Evolutionary conservation across 2,113 vertebrate genomes (phyloP).

Genomic region (Boleophthalmus pectinirostris): DNA sequence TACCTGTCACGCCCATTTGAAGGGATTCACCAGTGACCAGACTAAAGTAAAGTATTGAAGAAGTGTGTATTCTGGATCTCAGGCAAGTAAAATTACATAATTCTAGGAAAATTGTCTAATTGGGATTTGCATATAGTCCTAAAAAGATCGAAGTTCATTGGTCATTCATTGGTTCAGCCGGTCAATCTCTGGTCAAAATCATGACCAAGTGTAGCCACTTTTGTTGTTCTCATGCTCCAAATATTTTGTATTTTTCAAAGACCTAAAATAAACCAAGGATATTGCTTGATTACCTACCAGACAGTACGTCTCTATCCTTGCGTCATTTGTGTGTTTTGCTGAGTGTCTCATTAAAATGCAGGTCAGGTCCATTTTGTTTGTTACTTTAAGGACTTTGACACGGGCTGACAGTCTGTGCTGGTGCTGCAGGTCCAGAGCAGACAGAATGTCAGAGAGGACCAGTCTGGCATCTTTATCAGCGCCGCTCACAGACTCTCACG

Average conservation of each 20-base stretch:
- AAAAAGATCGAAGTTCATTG: no score
- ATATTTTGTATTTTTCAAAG: neutral
- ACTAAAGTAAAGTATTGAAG: no score
- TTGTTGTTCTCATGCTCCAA: neutral
- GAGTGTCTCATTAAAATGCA: neutral
- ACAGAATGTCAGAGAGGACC: constrained; percentile 31
- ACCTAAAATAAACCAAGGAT: neutral
- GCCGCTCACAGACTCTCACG: constrained; percentile 18
- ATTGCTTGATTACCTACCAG: neutral
- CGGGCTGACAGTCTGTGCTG: neutral
- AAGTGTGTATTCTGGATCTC: no score
- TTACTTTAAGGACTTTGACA: constrained; percentile 13
- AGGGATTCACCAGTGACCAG: no score
- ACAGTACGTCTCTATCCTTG: neutral
- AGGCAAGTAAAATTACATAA: no score
- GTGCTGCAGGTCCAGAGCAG: constrained; percentile 23
- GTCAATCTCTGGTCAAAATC: no score
- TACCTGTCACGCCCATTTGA: no score
- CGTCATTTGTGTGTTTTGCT: neutral
- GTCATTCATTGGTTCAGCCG: no score
- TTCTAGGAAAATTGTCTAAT: no score
- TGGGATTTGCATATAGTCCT: no score
- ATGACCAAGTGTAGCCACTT: neutral
- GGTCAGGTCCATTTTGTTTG: neutral
- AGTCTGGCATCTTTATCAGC: constrained; percentile 41